Base-by-base conservation (phyloP, 2,113 vertebrate species). In the Struthidea cinerea region DNA sequence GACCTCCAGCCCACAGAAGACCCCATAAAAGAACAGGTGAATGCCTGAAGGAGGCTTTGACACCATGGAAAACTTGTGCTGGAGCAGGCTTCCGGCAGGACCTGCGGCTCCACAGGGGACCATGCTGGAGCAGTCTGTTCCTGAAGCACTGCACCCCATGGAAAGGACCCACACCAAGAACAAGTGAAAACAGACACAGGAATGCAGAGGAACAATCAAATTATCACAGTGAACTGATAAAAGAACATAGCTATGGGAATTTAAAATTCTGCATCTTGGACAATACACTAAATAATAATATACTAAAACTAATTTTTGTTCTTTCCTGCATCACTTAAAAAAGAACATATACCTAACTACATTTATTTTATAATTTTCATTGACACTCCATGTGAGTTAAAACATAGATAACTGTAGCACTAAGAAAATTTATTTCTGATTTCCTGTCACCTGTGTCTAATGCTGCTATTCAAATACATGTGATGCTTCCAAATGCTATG, bases 391-490 rank as follows among this genome's bases (percentile, higher is more conserved):
- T 26, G 19, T 46, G 30, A 83, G 9, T 81, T 84, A 70, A 90
- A 84, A 70, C 19, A 55, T 0, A 53, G 46, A 37, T 60, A 68
- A 69, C 10, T 55, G 13, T 17, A 56, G 61, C 26, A 57, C 21
- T 74, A 74, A 86, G 63, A 93, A 95, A 96, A 83, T 7, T 39
- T 35, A 90, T 78, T 50, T 86, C 47, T 86, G 68, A 52, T 74
- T 88, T 91, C 89, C 59, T 75, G 47, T 87, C 52, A 87, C 63
- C 56, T 89, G 83, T 33, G 22, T 71, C n/a, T 76, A 70, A 49
- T 39, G 46, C 32, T 56, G 32, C 52, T 52, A 41, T 44, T 91
- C 53, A 89, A 87, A 87, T 75, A 63, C 21, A 70, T 12, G 32
- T 35, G 73, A 47, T 70, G 33, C 6, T 73, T 87, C 67, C 71